These are phyloP conservation scores for Plusia festucae DNA, from an alignment of 2,888 invertebrate genomes.

Conservation along the genomic window DNA sequence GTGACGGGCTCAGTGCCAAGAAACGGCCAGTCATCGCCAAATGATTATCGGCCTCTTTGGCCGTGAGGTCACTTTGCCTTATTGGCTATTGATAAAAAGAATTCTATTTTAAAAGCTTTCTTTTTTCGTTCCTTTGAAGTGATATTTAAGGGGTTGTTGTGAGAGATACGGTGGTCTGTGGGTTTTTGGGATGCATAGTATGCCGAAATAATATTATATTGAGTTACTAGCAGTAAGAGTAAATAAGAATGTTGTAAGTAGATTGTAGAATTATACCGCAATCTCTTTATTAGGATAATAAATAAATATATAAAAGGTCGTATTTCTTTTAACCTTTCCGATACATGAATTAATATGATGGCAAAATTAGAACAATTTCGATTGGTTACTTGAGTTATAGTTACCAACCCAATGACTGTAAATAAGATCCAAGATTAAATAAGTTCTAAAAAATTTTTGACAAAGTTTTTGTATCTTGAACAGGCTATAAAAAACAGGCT, in stretches of 20 bases:
- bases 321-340: too few species aligned
- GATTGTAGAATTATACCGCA: too few species aligned
- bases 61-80: conserved; percentile 69
- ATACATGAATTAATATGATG: too few species aligned
- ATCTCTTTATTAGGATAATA: too few species aligned
- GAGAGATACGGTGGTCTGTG: conserved; percentile 8
- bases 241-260: too few species aligned
- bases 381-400: too few species aligned
- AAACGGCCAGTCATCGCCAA: conserved; percentile 82
- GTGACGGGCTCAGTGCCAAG: conserved; percentile 77
- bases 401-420: too few species aligned
- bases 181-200: not conserved
- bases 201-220: too few species aligned
- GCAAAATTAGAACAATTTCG: too few species aligned
- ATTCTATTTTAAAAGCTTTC: conserved; percentile 49
- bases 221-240: too few species aligned
- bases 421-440: too few species aligned
- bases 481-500: conserved; percentile 15
- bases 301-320: too few species aligned
- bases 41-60: conserved; percentile 77
- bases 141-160: conserved; percentile 9
- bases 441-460: not conserved
- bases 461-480: not conserved
- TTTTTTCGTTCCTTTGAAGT: conserved; percentile 23
- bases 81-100: conserved; percentile 66